phyloP scores from a whole-genome alignment of 2,113 vertebrate genomes.

The Dendrocopos noguchii region DNA sequence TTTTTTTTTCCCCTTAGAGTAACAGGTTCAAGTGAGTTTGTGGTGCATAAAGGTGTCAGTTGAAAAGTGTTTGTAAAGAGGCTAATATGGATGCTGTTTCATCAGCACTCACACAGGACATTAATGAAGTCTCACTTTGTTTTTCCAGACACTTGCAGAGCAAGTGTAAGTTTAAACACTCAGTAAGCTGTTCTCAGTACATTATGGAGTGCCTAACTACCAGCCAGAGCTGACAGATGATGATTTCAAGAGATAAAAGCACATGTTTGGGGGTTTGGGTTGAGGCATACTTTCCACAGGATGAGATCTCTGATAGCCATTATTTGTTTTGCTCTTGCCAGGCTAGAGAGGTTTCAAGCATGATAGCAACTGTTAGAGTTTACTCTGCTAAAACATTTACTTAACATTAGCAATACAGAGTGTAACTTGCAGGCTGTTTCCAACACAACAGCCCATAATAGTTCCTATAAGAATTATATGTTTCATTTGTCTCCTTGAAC shows the following conservation, averaged over 20 bases:
- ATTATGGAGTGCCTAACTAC: background rate
- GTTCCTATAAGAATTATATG: background rate
- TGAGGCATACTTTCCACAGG: constrained; percentile 53
- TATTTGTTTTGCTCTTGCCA: constrained; percentile 39
- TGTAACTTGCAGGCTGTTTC: background rate
- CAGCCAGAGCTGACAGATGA: background rate
- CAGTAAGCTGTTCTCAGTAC: background rate
- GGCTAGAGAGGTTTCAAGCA: background rate
- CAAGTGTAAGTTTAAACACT: background rate
- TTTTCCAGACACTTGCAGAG: background rate
- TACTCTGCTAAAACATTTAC: constrained; percentile 19
- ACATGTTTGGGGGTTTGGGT: background rate
- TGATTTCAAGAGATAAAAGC: constrained; percentile 42
- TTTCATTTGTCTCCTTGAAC: background rate
- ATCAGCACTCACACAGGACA: background rate
- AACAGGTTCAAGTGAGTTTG: background rate
- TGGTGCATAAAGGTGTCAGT: rapidly evolving
- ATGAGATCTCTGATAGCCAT: constrained; percentile 37
- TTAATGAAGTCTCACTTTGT: background rate
- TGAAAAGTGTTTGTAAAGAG: background rate
- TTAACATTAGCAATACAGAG: background rate
- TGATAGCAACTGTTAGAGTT: background rate
- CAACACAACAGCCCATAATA: background rate
- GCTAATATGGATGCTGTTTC: background rate
- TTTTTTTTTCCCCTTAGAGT: background rate